Evolutionary conservation across 2,888 invertebrate species (phyloP).

Genomic region (Nomada fucata): DNA sequence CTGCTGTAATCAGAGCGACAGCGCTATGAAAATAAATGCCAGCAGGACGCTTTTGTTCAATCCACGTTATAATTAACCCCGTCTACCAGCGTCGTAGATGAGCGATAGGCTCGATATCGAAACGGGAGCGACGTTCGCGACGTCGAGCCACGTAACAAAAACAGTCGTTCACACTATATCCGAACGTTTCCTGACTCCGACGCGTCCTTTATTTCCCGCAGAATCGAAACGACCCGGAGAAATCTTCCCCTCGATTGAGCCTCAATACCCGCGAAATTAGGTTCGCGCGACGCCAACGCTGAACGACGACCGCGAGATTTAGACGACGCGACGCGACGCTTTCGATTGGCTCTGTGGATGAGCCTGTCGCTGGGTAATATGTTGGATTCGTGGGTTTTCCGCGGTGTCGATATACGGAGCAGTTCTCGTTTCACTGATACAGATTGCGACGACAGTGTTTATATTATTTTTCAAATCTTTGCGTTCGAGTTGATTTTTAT

Average conservation of each 20-base stretch:
- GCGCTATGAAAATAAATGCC: slow-evolving; percentile 26
- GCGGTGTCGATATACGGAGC: neutral
- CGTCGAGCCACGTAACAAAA: slow-evolving; percentile 13
- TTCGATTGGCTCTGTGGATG: neutral
- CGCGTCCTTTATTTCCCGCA: slow-evolving; percentile 52
- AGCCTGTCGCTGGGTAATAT: neutral
- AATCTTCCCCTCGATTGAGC: slow-evolving; percentile 72
- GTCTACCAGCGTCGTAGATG: neutral
- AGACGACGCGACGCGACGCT: neutral
- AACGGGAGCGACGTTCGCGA: neutral
- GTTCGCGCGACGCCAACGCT: slow-evolving; percentile 42
- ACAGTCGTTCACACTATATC: slow-evolving; percentile 22
- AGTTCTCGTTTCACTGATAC: neutral
- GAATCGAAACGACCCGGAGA: slow-evolving; percentile 39
- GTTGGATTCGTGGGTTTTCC: neutral
- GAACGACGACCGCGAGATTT: slow-evolving; percentile 28
- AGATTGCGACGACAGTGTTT: no score
- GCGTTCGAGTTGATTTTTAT: no score
- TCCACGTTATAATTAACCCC: slow-evolving; percentile 38
- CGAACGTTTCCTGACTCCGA: slow-evolving; percentile 31
- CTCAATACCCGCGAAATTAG: slow-evolving; percentile 72
- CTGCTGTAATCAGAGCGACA: no score
- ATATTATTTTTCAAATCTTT: no score
- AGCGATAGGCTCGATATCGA: neutral
- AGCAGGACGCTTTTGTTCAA: slow-evolving; percentile 23